These are phyloP conservation scores for Saccostrea glomerata DNA, from an alignment of 1,140 invertebrate species.

Conservation along the genomic window DNA sequence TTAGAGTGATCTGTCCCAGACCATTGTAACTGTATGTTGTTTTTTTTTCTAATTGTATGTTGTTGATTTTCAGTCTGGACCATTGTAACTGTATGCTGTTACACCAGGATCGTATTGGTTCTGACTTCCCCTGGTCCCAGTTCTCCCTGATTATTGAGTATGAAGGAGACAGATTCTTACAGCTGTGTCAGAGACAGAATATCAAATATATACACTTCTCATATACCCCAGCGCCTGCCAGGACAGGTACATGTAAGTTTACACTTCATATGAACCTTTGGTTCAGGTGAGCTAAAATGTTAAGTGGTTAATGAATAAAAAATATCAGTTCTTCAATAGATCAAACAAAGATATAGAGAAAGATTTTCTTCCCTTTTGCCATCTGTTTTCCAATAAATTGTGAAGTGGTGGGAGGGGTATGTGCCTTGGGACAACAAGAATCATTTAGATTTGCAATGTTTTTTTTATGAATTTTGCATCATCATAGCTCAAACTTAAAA, in stretches of 20 bases:
- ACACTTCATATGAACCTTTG: background rate
- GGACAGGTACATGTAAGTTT: background rate
- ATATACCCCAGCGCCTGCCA: background rate
- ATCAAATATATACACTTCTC: constrained; percentile 28
- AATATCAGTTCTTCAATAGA: too few relatives aligned
- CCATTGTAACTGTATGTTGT: constrained; percentile 1
- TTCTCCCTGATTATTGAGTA: constrained; percentile 52
- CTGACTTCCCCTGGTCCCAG: constrained; percentile 53
- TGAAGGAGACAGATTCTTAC: constrained; percentile 23
- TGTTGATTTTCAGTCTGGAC: constrained; percentile 44
- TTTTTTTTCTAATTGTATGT: background rate
- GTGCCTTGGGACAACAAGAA: too few relatives aligned
- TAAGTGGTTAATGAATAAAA: too few relatives aligned
- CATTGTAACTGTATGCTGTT: constrained; percentile 50
- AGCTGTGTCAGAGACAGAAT: constrained; percentile 28
- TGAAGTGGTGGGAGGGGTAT: too few relatives aligned
- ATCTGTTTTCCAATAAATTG: too few relatives aligned
- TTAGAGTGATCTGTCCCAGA: too few relatives aligned
- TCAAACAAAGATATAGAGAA: too few relatives aligned
- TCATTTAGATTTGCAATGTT: too few relatives aligned
- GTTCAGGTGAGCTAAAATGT: too few relatives aligned
- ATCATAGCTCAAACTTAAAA: too few relatives aligned
- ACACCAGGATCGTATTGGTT: background rate
- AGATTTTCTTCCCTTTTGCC: too few relatives aligned
- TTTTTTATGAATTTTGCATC: too few relatives aligned